These are phyloP conservation scores for Cheirogaleus medius DNA, from an alignment of 2,113 vertebrate genomes.

Conservation along the genomic window DNA sequence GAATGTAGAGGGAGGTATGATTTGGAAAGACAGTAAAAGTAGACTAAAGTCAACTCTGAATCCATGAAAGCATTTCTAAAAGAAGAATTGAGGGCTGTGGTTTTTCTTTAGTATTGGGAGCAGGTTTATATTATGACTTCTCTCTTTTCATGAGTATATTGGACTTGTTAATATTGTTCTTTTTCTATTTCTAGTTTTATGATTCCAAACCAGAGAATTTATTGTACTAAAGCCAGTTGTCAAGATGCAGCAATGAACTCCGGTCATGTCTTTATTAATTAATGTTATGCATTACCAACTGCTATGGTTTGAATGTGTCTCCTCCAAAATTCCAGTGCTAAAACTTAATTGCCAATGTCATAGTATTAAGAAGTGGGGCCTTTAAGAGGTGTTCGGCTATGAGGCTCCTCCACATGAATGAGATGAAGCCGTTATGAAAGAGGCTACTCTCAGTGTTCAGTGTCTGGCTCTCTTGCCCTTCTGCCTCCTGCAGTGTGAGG, in stretches of 20 bases:
- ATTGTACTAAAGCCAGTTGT: neutral
- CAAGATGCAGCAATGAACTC: neutral
- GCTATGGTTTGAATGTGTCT: neutral
- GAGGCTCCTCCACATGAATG: neutral
- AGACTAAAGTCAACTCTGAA: conserved; percentile 6
- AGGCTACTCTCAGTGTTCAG: neutral
- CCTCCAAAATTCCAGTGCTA: neutral
- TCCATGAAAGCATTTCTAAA: neutral
- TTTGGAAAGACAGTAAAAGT: neutral
- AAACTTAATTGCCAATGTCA: neutral
- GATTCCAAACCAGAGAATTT: conserved; percentile 31
- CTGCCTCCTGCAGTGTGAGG: neutral
- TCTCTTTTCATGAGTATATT: neutral
- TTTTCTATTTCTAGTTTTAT: neutral
- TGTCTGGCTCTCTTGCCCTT: neutral
- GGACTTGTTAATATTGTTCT: neutral
- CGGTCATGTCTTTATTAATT: conserved; percentile 20
- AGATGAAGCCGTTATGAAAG: neutral
- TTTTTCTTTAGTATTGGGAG: neutral
- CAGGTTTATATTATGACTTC: neutral
- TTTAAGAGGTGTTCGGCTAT: neutral
- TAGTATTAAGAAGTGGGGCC: neutral
- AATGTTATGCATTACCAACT: neutral
- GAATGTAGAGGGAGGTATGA: neutral
- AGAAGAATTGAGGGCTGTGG: neutral